Conservation (phyloP, 2,888 invertebrate genomes). For the Punctoribates punctum region DNA sequence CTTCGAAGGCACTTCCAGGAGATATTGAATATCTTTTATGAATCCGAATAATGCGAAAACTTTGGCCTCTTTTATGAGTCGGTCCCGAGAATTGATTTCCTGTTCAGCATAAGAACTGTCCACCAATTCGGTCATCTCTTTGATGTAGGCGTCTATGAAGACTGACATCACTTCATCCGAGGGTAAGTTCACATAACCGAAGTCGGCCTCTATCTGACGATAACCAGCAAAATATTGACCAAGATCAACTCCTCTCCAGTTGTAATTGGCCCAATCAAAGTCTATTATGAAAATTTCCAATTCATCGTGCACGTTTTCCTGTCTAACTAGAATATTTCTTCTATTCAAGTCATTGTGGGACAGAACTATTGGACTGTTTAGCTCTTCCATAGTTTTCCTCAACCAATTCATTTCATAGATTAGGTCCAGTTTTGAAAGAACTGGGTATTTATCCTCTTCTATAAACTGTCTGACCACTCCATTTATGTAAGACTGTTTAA, state of each 20-base stretch:
- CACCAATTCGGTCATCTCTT: not conserved
- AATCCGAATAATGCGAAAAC: constrained; percentile 17
- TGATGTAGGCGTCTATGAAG: constrained; percentile 32
- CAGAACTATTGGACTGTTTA: constrained; percentile 8
- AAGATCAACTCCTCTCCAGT: constrained; percentile 31
- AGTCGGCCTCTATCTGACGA: constrained; percentile 5
- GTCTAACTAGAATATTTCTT: constrained; percentile 24
- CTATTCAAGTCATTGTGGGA: constrained; percentile 40
- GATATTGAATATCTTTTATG: too few species aligned
- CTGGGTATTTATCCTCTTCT: not conserved
- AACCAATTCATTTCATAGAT: not conserved
- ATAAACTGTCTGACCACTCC: not conserved
- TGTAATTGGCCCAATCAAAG: constrained; percentile 28
- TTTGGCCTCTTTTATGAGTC: constrained; percentile 31
- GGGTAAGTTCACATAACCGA: constrained; percentile 28
- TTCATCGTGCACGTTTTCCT: not conserved
- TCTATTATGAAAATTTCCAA: constrained; percentile 15
- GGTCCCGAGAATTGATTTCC: constrained; percentile 20
- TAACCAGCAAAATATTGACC: constrained; percentile 35
- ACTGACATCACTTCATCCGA: constrained; percentile 28
- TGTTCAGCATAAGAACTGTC: not conserved
- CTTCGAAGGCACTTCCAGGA: too few species aligned
- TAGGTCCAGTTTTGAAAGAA: not conserved
- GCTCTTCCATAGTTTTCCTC: not conserved
- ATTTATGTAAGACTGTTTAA: not conserved